Evolutionary conservation across 2,888 invertebrate genomes (phyloP).

Genomic region (Lasius fuliginosus): DNA sequence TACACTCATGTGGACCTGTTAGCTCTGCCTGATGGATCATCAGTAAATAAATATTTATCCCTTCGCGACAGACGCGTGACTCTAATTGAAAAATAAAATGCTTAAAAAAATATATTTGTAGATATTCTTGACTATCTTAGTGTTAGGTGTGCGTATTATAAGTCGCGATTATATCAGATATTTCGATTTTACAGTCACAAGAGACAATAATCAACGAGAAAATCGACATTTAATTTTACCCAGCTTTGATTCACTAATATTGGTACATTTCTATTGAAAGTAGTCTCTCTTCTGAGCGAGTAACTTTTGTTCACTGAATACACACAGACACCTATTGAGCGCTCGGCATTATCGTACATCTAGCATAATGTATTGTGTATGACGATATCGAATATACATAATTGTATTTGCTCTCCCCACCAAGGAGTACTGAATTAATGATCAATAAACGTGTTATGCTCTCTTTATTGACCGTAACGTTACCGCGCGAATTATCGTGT

Average conservation of each 20-base stretch:
- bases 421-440: slow-evolving; percentile 46
- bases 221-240: slow-evolving; percentile 21
- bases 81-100: background rate
- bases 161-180: background rate
- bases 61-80: slow-evolving; percentile 1
- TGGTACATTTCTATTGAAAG: slow-evolving; percentile 1
- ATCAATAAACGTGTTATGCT: slow-evolving; percentile 49
- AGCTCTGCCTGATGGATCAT: slow-evolving; percentile 28
- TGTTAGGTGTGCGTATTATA: background rate
- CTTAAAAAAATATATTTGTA: background rate
- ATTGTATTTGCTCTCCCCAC: slow-evolving; percentile 41
- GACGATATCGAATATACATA: slow-evolving; percentile 40
- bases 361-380: slow-evolving; percentile 24
- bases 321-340: slow-evolving; percentile 29
- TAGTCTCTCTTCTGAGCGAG: slow-evolving; percentile 33
- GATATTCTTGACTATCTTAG: background rate
- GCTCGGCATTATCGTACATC: slow-evolving; percentile 24
- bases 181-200: background rate
- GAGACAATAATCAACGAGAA: background rate
- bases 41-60: slow-evolving; percentile 4
- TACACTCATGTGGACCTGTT: background rate
- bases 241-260: background rate
- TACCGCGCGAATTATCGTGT: slow-evolving; percentile 33
- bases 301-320: slow-evolving; percentile 48
- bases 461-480: slow-evolving; percentile 50